Evolutionary conservation across 1,140 invertebrate species (phyloP).

Genomic region (Nasonia vitripennis): DNA sequence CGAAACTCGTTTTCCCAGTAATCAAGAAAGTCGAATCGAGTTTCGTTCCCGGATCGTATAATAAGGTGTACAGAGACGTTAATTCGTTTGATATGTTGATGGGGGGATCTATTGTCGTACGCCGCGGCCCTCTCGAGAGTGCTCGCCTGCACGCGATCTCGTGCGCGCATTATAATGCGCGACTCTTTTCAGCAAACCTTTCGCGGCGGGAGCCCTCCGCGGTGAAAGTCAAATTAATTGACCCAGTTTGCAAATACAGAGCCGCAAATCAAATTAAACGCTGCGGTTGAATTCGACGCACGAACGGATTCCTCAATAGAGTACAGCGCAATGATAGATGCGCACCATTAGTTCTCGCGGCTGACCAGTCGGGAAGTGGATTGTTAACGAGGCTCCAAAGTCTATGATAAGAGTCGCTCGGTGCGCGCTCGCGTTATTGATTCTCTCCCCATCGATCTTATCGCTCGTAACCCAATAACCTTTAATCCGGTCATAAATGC

Average conservation of each 20-base stretch:
- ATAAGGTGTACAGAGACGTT: too few relatives aligned
- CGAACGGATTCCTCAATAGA: background rate
- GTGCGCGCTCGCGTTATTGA: background rate
- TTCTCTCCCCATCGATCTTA: background rate
- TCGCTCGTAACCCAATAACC: constrained; percentile 8
- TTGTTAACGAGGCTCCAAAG: too few relatives aligned
- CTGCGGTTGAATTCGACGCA: background rate
- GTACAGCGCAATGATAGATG: too few relatives aligned
- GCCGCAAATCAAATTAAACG: background rate
- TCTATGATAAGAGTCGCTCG: too few relatives aligned
- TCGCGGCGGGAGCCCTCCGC: background rate
- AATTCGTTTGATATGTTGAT: background rate
- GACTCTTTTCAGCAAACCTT: background rate
- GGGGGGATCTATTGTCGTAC: background rate
- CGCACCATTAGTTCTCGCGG: too few relatives aligned
- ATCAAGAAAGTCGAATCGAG: too few relatives aligned
- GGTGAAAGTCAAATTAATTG: constrained; percentile 26
- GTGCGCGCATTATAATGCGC: background rate
- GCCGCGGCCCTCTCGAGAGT: background rate
- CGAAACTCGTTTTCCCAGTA: too few relatives aligned
- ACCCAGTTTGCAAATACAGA: background rate
- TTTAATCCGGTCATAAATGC: background rate
- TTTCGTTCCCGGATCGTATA: too few relatives aligned
- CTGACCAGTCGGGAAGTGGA: too few relatives aligned
- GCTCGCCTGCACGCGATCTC: background rate